Evolutionary conservation across 1,140 invertebrate genomes (phyloP), one percentile per base, ranked within the genome.

Genomic region (Drosophila ercepeae): DNA sequence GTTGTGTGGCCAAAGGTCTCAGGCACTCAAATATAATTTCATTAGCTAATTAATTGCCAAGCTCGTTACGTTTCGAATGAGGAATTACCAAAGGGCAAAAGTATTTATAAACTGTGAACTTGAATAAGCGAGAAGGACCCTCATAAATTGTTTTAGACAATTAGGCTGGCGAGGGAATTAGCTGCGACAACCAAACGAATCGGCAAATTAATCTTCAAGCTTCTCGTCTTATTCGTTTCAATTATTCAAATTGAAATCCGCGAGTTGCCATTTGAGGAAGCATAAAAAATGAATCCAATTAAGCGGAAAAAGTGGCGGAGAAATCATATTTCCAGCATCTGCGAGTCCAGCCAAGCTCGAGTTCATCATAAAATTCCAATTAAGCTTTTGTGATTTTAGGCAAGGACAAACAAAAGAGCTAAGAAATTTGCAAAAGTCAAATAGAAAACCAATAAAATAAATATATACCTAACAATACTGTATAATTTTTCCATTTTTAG

Each of bases 1-100:
- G 61, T 71, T 72, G 46, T 34, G 32, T 29, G 55, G 36, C 42
- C 29, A 63, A 68, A 59, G 50, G 27, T 64, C 78, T 57, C 13
- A 53, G 76, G 18, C 32, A 53, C 41, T 34, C 27, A 46, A 69
- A 78, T 58, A 44, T 84, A 83, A 84, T 72, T 84, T 83, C 65
- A 83, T 83, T 84, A 83, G 79, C 64, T 83, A 84, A 86, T 83
- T 83, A 83, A 83, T 78, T 72, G 75, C 48, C 57, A 44, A 57
- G 59, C 59, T 75, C 57, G 55, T 48, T 64, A 75, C 60, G 67
- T 70, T 45, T 44, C 42, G 46, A 32, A 57, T 53, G 36, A 32
- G 18, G 39, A 39, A 39, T 29, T 50, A 78, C 41, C 48, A 53
- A 73, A 45, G 39, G 52, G 27, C 61, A 68, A 73, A 51, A 45